phyloP scores from a whole-genome alignment of 1,140 invertebrate species.

The Lepidurus apus region DNA sequence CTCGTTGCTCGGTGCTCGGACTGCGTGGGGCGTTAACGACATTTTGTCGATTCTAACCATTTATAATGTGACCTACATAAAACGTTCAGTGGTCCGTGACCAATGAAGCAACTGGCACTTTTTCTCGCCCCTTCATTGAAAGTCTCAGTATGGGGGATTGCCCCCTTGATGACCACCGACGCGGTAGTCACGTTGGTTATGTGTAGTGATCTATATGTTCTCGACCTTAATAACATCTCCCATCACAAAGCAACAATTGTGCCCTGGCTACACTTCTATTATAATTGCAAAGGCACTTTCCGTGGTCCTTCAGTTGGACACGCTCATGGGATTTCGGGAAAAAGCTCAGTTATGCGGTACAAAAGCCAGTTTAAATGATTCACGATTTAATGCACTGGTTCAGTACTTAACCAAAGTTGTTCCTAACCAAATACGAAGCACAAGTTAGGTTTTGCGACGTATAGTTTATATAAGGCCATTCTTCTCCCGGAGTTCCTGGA shows the following conservation, averaged over 20 bases:
- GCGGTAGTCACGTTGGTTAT: not conserved
- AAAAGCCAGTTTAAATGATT: no score
- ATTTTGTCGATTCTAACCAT: conserved; percentile 4
- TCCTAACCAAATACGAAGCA: no score
- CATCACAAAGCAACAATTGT: not conserved
- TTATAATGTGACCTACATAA: conserved; percentile 12
- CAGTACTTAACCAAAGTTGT: no score
- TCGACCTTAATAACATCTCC: not conserved
- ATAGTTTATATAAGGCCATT: no score
- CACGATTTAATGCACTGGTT: no score
- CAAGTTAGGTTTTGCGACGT: no score
- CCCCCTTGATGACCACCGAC: not conserved
- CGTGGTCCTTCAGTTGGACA: no score
- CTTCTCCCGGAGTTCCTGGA: no score
- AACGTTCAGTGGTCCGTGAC: not conserved
- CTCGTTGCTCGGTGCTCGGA: not conserved
- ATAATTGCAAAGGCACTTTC: no score
- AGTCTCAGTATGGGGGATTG: not conserved
- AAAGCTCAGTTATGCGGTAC: no score
- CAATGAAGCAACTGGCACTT: not conserved
- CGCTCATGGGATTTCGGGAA: no score
- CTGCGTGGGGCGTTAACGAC: not conserved
- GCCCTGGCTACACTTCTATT: no score
- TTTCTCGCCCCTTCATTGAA: not conserved
- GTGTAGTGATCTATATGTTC: not conserved